These are phyloP conservation scores for Saccostrea echinata DNA, from an alignment of 1,140 invertebrate species.

Conservation along the genomic window DNA sequence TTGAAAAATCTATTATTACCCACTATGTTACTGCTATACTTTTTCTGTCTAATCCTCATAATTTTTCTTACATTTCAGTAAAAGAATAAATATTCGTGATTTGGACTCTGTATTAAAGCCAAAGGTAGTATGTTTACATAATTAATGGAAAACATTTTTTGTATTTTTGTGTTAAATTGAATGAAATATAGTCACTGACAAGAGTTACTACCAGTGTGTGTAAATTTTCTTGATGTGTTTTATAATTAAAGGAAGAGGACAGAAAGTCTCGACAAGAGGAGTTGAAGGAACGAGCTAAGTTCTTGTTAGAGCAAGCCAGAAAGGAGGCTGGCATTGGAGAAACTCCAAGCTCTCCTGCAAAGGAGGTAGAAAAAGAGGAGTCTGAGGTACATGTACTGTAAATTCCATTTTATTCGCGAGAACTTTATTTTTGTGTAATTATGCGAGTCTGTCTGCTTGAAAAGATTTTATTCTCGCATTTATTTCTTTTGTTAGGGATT, in stretches of 20 bases:
- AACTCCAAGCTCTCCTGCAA: slow-evolving; percentile 18
- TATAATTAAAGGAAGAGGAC: slow-evolving; percentile 42
- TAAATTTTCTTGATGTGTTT: no score
- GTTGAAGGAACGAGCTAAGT: slow-evolving; percentile 92
- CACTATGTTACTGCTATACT: background rate
- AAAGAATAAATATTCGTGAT: slow-evolving; percentile 17
- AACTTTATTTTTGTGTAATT: no score
- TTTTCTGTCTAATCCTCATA: background rate
- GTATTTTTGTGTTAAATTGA: background rate
- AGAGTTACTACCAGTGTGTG: no score
- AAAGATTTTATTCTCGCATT: no score
- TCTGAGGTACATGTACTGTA: background rate
- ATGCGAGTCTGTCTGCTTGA: no score
- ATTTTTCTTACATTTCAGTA: background rate
- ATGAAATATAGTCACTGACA: no score
- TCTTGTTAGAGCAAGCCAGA: slow-evolving; percentile 92
- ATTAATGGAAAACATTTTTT: background rate
- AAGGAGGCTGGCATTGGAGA: slow-evolving; percentile 83
- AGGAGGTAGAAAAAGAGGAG: slow-evolving; percentile 11
- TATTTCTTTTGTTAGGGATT: no score
- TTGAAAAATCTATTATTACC: no score
- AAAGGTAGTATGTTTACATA: background rate
- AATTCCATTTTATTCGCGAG: no score
- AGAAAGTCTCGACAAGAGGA: slow-evolving; percentile 78
- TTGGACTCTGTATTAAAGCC: slow-evolving; percentile 4